Percentiles rank a stretch among this genome's conserved stretches.
These are phyloP conservation scores for Hystrix cristata DNA, from an alignment of 2,113 vertebrate genomes.

Conservation along the genomic window DNA sequence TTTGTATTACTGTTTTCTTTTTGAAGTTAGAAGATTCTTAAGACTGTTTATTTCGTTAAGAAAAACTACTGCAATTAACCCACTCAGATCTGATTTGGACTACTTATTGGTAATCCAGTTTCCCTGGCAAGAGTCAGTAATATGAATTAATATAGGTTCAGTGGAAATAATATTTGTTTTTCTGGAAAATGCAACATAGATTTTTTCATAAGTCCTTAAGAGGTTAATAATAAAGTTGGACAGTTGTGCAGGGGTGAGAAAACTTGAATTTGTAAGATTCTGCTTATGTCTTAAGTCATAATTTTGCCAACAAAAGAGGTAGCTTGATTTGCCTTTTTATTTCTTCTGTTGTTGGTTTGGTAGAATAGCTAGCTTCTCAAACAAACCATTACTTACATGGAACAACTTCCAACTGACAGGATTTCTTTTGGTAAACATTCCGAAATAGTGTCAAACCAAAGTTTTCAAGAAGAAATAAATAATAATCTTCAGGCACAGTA, in stretches of 20 bases:
- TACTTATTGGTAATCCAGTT: slow-evolving; percentile 11
- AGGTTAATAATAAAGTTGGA: slow-evolving; percentile 32
- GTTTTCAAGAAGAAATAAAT: slow-evolving; percentile 14
- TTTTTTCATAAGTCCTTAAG: neutral
- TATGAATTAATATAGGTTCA: neutral
- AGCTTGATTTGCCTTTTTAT: neutral
- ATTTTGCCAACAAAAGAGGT: slow-evolving; percentile 18
- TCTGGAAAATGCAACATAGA: neutral
- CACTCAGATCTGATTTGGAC: neutral
- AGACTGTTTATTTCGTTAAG: neutral
- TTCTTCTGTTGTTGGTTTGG: neutral
- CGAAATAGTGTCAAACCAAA: neutral
- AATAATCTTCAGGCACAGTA: neutral
- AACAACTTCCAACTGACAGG: neutral
- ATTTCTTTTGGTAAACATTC: neutral
- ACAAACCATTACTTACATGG: neutral
- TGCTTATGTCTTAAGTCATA: neutral
- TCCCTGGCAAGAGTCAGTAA: neutral
- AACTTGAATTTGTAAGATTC: neutral
- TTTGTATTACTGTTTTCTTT: neutral
- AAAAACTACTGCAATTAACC: neutral
- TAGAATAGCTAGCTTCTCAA: slow-evolving; percentile 3
- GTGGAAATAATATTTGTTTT: slow-evolving; percentile 16
- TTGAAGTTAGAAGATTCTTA: neutral
- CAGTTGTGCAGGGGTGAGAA: neutral